A percentile compares a stretch with the other conserved stretches of the same genome.
phyloP scores from a whole-genome alignment of 2,113 vertebrate genomes.

The Stomatorhinus ivindoensis region DNA sequence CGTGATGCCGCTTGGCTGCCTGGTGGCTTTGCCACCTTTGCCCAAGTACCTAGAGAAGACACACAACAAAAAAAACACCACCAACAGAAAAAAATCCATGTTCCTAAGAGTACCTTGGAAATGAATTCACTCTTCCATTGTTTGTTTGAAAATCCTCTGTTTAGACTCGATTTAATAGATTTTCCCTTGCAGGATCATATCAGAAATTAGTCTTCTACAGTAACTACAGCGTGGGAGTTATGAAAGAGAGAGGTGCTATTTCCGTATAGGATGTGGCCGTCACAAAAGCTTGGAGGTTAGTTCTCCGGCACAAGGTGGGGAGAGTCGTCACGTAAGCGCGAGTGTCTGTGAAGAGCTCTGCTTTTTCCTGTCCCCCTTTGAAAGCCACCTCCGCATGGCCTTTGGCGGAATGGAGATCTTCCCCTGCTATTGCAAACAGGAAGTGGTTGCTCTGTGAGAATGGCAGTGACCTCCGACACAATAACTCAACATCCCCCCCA shows the following conservation, averaged over 20 bases:
- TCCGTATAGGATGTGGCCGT: background rate
- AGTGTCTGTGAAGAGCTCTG: background rate
- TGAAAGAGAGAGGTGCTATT: background rate
- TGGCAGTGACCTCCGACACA: background rate
- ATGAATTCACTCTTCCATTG: background rate
- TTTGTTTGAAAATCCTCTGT: background rate
- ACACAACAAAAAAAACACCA: background rate
- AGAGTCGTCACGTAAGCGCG: background rate
- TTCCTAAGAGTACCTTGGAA: background rate
- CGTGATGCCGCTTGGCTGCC: background rate
- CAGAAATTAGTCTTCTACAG: background rate
- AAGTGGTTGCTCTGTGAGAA: background rate
- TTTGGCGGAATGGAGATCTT: background rate
- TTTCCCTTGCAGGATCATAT: background rate
- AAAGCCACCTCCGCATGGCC: background rate
- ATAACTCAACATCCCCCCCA: background rate
- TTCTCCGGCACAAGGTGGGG: background rate
- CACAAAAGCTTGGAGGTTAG: background rate
- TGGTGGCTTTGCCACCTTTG: background rate
- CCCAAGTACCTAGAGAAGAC: background rate
- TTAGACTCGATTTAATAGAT: background rate
- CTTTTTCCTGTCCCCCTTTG: background rate
- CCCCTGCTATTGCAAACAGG: conserved; percentile 3
- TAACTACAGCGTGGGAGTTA: background rate
- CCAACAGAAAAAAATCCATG: background rate